Conservation (phyloP, 2,888 invertebrate species). For the Orthonychiurus folsomi region DNA sequence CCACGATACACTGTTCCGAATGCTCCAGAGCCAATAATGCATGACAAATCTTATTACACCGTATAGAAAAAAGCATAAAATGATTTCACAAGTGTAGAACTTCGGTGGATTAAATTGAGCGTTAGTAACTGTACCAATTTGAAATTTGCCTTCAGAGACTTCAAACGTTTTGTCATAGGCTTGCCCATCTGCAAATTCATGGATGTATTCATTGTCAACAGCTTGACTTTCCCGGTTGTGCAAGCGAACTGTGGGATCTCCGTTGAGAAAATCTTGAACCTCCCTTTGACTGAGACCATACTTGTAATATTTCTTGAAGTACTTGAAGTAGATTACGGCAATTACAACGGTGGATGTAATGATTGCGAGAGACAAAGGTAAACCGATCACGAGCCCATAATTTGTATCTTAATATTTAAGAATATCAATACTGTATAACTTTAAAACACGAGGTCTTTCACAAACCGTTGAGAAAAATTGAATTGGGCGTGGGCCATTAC, state of each 20-base stretch:
- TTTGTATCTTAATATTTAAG: background rate
- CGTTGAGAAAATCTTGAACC: background rate
- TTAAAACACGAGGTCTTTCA: too few relatives aligned
- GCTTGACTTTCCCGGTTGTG: background rate
- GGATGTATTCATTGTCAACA: conserved; percentile 1
- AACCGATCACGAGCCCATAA: background rate
- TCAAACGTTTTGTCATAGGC: conserved; percentile 2
- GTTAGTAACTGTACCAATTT: too few relatives aligned
- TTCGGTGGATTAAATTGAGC: too few relatives aligned
- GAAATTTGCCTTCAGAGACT: background rate
- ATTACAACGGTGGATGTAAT: background rate
- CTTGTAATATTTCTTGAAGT: background rate
- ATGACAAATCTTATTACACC: conserved; percentile 9
- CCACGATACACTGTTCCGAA: conserved; percentile 14
- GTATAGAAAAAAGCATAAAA: too few relatives aligned
- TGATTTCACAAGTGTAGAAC: too few relatives aligned
- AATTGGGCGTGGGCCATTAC: too few relatives aligned
- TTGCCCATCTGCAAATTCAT: conserved; percentile 4
- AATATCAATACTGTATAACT: too few relatives aligned
- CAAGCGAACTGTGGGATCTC: background rate
- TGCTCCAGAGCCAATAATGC: conserved; percentile 10
- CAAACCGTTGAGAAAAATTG: too few relatives aligned
- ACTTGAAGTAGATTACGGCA: background rate
- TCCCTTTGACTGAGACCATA: conserved; percentile 1
- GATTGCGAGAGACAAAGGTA: background rate